Percentiles rank a stretch among this genome's conserved stretches.
phyloP scores from a whole-genome alignment of 2,797 vertebrate genomes.

The Onychomys torridus region DNA sequence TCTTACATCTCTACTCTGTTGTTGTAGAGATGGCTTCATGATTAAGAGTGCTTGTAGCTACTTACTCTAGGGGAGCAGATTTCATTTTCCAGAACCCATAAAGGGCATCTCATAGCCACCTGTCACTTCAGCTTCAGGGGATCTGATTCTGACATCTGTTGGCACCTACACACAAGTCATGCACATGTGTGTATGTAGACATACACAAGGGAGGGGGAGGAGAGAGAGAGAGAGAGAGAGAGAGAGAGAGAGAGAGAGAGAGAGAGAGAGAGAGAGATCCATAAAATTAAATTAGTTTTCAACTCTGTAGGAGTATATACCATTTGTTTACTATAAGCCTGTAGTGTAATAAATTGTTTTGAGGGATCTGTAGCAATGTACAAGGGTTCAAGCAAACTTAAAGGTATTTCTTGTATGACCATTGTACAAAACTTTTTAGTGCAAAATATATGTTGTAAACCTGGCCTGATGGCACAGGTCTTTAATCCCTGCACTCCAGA shows the following conservation, averaged over 20 bases:
- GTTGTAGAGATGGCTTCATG: background rate
- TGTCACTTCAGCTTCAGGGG: too few species aligned
- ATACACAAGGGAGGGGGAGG: too few species aligned
- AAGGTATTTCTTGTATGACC: background rate
- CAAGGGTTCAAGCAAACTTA: background rate
- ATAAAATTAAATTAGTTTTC: background rate
- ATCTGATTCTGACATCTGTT: background rate
- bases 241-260: too few species aligned
- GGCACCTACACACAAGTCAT: background rate
- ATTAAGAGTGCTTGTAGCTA: background rate
- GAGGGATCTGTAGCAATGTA: background rate
- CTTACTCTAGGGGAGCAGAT: background rate
- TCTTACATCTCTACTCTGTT: background rate
- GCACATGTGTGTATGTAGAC: too few species aligned
- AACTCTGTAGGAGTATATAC: fast-evolving
- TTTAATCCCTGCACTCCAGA: background rate
- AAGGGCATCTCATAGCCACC: background rate
- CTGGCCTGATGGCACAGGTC: background rate
- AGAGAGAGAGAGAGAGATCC: background rate
- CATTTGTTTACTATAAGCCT: background rate
- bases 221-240: background rate
- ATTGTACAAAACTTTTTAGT: background rate
- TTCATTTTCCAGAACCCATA: background rate
- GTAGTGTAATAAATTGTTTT: background rate
- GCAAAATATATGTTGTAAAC: background rate